phyloP scores from a whole-genome alignment of 2,797 vertebrate genomes.

The Merluccius polli region DNA sequence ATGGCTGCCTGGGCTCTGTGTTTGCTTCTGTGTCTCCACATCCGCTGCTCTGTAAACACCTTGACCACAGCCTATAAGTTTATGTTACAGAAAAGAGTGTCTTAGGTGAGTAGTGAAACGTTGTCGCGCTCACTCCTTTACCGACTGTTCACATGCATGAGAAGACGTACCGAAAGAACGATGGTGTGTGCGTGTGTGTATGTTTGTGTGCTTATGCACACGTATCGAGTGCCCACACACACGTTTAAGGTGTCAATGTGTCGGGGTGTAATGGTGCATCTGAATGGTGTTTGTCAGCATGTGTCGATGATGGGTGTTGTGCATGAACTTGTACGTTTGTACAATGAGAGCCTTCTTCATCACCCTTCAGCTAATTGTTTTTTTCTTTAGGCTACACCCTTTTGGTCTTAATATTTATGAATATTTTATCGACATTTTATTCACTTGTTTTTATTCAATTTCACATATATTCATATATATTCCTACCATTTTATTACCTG shows the following conservation, averaged over 20 bases:
- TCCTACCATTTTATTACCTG: not conserved
- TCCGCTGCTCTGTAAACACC: conserved; percentile 71
- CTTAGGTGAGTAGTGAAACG: conserved; percentile 76
- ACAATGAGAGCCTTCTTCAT: conserved; percentile 37
- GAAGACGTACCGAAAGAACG: conserved; percentile 4
- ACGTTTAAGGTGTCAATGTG: conserved; percentile 6
- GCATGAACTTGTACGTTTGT: conserved; percentile 56
- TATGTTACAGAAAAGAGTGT: conserved; percentile 76
- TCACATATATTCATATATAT: not conserved
- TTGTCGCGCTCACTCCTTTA: conserved; percentile 49
- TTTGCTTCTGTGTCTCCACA: conserved; percentile 69
- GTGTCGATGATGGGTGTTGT: conserved; percentile 36
- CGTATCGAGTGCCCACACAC: not conserved
- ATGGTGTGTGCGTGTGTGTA: conserved; percentile 29
- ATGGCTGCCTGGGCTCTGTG: conserved; percentile 66
- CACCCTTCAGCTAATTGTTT: conserved; percentile 56
- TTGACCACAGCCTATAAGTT: conserved; percentile 68
- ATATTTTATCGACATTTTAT: conserved; percentile 19
- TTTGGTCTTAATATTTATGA: conserved; percentile 47
- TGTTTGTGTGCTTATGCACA: not conserved
- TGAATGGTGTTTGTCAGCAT: conserved; percentile 38
- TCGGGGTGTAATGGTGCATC: conserved; percentile 23
- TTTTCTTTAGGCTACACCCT: conserved; percentile 36
- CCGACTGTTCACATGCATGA: conserved; percentile 60
- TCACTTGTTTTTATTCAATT: not conserved